Base-by-base conservation (phyloP, 2,888 invertebrate genomes). In the Protophormia terraenovae region DNA sequence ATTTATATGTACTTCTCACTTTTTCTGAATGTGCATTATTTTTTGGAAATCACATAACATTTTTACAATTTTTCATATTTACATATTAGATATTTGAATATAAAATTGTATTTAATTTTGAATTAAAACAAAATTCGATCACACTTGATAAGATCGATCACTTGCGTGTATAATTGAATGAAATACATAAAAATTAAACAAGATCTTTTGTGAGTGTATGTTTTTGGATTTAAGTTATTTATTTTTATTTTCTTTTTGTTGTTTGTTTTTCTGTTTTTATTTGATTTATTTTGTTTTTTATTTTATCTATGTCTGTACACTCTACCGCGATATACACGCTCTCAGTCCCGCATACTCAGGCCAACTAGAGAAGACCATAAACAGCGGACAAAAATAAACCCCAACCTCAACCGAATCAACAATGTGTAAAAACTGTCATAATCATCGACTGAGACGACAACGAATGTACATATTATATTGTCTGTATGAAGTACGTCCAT, bases 351-450 rank as follows among this genome's bases (percentile, higher is more conserved):
- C 87, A 87, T 86, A 84, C 86, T 83, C 79, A 84, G 71, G 86
- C 86, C 83, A 84, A 87, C 87, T 87, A 87, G 73, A 78, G 84
- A 58, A 79, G 58, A 79, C 84, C 79, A 83, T 79, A 79, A 84
- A 71, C 83, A 87, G 80, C 87, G 72, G 83, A 86, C 86, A 80
- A 83, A 87, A 87, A 87, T 87, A 87, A 87, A 86, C 87, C 87
- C 86, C 87, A 87, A 86, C 84, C 86, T 83, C 84, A 80, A 71
- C 64, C 66, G 76, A 82, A 82, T 71, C 83, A 82, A 84, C 77
- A 82, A 85, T 85, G 82, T 86, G 85, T 84, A 80, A 82, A 83
- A 86, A 81, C 87, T 84, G 87, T 87, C 87, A 86, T 86, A 86
- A 86, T 77, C 69, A 45, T 81, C 71, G 73, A 78, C 64, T 71